Evolutionary conservation across 2,888 invertebrate genomes (phyloP).

Genomic region (Rhaphigaster nebulosa): DNA sequence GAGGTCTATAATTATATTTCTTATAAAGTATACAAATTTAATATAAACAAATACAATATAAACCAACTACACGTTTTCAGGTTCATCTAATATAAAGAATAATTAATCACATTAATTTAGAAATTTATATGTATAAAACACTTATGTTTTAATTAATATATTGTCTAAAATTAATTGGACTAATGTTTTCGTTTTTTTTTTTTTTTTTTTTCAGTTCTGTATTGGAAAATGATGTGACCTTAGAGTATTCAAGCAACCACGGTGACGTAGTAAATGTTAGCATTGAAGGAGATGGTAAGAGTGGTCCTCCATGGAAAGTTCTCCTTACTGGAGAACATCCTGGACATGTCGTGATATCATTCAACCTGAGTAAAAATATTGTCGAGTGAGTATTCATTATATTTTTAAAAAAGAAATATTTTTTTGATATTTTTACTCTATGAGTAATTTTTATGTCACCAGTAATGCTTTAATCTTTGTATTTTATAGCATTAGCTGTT

Average conservation of each 20-base stretch:
- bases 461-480: neutral
- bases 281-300: slow-evolving; percentile 45
- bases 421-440: neutral
- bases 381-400: slow-evolving; percentile 53
- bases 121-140: no score
- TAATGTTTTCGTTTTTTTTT: neutral
- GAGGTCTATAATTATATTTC: neutral
- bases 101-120: no score
- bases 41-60: no score
- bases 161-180: neutral
- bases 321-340: slow-evolving; percentile 57
- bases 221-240: slow-evolving; percentile 6
- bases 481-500: neutral
- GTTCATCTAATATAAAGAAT: no score
- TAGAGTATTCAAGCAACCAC: slow-evolving; percentile 48
- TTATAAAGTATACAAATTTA: neutral
- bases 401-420: slow-evolving; percentile 3
- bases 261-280: slow-evolving; percentile 55
- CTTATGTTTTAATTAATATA: no score
- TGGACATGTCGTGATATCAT: slow-evolving; percentile 61
- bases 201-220: slow-evolving; percentile 35
- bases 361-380: slow-evolving; percentile 43
- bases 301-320: slow-evolving; percentile 62
- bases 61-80: no score
- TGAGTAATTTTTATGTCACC: neutral